A percentile compares a stretch with the other conserved stretches of the same genome.
phyloP scores from a whole-genome alignment of 2,888 invertebrate genomes.

The Eristalis intricaria region DNA sequence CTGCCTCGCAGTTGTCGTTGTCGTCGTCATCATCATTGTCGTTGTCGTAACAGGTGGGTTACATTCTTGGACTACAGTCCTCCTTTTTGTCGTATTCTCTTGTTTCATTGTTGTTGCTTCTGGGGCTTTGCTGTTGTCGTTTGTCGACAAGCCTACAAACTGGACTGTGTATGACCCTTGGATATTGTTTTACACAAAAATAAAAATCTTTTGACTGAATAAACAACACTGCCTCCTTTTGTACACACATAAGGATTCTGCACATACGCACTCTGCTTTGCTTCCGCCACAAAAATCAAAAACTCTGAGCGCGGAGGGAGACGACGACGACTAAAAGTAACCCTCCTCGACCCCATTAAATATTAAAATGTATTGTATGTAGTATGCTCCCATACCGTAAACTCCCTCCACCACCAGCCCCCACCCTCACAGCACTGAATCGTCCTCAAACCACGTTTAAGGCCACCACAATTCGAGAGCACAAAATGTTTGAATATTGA shows the following conservation, averaged over 20 bases:
- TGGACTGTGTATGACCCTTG: constrained; percentile 20
- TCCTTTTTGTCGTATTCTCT: constrained; percentile 16
- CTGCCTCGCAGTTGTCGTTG: background rate
- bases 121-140: constrained; percentile 6
- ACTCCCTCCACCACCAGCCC: background rate
- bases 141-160: constrained; percentile 2
- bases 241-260: constrained; percentile 41
- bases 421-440: too few relatives aligned
- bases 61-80: constrained; percentile 42
- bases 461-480: constrained; percentile 1
- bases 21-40: constrained; percentile 10
- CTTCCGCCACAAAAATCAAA: constrained; percentile 8
- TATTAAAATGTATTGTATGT: constrained; percentile 31
- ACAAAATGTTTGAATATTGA: constrained; percentile 1
- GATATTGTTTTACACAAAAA: constrained; percentile 16
- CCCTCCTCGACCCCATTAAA: constrained; percentile 44
- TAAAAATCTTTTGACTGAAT: constrained; percentile 1
- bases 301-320: background rate
- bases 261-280: constrained; percentile 56
- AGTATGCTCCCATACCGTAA: background rate
- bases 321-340: constrained; percentile 10
- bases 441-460: constrained; percentile 1
- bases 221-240: constrained; percentile 10
- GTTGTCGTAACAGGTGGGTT: constrained; percentile 68
- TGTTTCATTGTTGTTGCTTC: constrained; percentile 1